phyloP scores from a whole-genome alignment of 2,888 invertebrate genomes.

The Seira musarum region DNA sequence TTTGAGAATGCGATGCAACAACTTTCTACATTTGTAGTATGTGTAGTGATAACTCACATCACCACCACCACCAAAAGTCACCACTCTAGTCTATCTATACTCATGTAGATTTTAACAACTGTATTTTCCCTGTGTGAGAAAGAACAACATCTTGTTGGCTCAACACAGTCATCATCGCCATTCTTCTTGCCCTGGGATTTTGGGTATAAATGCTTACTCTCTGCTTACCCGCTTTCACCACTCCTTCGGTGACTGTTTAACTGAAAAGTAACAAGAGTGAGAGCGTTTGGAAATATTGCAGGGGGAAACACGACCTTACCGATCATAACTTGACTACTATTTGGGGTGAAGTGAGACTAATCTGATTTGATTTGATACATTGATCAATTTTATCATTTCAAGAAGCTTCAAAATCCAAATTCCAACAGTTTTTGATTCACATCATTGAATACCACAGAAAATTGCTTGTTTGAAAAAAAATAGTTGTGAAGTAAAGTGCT shows the following conservation, averaged over 20 bases:
- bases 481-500: not conserved
- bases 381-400: not conserved
- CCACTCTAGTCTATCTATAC: not conserved
- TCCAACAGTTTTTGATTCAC: not conserved
- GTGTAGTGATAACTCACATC: too few relatives aligned
- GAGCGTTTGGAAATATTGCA: not conserved
- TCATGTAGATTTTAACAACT: not conserved
- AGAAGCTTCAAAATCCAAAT: not conserved
- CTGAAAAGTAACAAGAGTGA: conserved; percentile 21
- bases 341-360: conserved; percentile 42
- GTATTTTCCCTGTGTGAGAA: not conserved
- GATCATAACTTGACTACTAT: not conserved
- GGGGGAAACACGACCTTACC: not conserved
- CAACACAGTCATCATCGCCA: not conserved
- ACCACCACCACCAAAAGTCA: not conserved
- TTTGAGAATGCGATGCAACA: not conserved
- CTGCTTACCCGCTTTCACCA: conserved; percentile 52
- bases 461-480: not conserved
- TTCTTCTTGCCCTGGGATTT: not conserved
- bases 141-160: not conserved
- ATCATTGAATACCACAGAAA: not conserved
- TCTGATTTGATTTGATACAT: too few relatives aligned
- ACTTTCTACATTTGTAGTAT: too few relatives aligned
- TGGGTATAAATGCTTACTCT: conserved; percentile 48
- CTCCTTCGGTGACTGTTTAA: conserved; percentile 35